Conservation (phyloP, 2,113 vertebrate species). For the Myotis yumanensis region DNA sequence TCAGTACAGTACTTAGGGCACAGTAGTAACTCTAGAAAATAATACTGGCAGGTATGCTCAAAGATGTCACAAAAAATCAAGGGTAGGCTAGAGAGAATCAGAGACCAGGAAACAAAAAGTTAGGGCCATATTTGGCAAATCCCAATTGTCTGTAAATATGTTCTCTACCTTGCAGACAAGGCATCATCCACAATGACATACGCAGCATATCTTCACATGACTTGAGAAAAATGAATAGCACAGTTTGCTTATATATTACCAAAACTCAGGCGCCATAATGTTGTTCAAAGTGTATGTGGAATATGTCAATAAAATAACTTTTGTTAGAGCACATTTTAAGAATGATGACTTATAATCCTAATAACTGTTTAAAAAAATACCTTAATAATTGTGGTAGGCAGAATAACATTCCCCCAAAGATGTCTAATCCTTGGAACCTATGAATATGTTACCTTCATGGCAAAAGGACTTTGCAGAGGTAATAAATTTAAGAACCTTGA, state of each 20-base stretch:
- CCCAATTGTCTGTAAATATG: neutral
- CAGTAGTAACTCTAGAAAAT: neutral
- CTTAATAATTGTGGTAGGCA: neutral
- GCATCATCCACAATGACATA: neutral
- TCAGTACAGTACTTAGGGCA: neutral
- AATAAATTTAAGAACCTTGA: neutral
- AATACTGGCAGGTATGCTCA: neutral
- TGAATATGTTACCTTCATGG: neutral
- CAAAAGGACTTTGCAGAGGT: neutral
- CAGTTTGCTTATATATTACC: neutral
- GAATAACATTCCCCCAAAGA: neutral
- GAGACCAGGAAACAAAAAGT: neutral
- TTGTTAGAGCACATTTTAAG: neutral
- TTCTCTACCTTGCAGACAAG: neutral
- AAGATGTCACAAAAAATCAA: constrained; percentile 1
- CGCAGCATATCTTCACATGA: neutral
- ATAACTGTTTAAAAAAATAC: neutral
- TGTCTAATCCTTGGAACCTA: neutral
- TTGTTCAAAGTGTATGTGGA: neutral
- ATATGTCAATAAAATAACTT: constrained; percentile 6
- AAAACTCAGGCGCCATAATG: neutral
- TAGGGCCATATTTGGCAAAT: neutral
- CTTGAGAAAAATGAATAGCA: neutral
- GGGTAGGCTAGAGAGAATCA: neutral
- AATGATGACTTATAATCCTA: neutral